Base-by-base conservation (phyloP, 2,797 vertebrate species). In the Oreochromis mossambicus region DNA sequence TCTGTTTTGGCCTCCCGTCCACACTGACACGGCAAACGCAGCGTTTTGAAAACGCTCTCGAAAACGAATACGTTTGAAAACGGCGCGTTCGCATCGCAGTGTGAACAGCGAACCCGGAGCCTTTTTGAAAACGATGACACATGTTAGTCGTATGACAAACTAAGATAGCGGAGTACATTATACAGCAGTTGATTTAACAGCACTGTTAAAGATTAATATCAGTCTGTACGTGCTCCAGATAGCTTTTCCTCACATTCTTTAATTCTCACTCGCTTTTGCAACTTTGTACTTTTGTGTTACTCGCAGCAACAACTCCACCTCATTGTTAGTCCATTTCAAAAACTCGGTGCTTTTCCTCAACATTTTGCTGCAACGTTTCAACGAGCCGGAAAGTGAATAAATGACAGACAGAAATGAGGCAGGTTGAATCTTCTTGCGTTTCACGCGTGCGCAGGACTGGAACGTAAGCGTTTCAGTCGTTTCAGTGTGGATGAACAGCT, bases 241-340 rank as follows among this genome's bases (percentile, higher is more conserved):
- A 54, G 21, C 4, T 24, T 54, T 54, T 24, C 52, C 24, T 24
- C 0, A 26, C 2, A 55, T 3, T 0, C 21, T 54, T 54, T 54
- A 54, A 13, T 0, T 4, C n/a, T 54, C 21, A 3, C 51, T 54
- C 2, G 0, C 21, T 55, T 55, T 26, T 1, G 54, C 24, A 26
- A 5, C 52, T 0, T 55, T 55, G 4, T 55, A 55, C 12, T 2
- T 26, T 55, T 55, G 52, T 55, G 52, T 55, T 55, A 2, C 21
- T 55, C 7, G 0, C 7, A 26, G 12, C 52, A 26, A 55, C 52
- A 2, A 5, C 52, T 54, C 21, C 52, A 0, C 13, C 24, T 55
- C 13, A 14, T 14, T 8, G 54, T 55, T 0, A 8, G 21, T 55
- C 12, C 2, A 0, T 55, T 55, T 26, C 14, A 14, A 0, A 1